These are phyloP conservation scores for Nomia melanderi DNA, from an alignment of 1,140 invertebrate species.

Conservation along the genomic window DNA sequence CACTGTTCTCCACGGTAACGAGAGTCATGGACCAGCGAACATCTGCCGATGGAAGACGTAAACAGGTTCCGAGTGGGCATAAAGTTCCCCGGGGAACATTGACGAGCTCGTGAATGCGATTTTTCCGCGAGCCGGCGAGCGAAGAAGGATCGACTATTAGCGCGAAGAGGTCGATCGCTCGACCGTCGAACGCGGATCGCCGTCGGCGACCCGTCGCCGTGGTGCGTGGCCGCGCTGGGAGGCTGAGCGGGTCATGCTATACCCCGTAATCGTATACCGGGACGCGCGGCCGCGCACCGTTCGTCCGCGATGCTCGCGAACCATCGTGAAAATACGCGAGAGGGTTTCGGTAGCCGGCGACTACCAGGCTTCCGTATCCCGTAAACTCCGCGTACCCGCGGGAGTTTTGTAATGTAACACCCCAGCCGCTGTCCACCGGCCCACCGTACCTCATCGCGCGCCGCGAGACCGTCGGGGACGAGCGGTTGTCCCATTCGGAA, in stretches of 20 bases:
- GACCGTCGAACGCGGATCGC: too few relatives aligned
- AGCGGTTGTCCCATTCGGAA: conserved; percentile 47
- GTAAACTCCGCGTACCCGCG: conserved; percentile 49
- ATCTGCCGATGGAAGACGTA: conserved; percentile 19
- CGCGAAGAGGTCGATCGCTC: not conserved
- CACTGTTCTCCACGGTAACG: conserved; percentile 17
- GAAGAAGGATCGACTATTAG: not conserved
- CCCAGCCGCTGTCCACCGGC: conserved; percentile 36
- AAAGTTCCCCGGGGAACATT: not conserved
- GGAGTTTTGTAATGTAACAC: conserved; percentile 63
- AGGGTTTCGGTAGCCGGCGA: conserved; percentile 62
- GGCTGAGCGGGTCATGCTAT: conserved; percentile 47
- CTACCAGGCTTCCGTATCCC: conserved; percentile 60
- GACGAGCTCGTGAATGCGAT: not conserved
- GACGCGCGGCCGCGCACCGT: too few relatives aligned
- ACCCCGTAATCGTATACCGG: conserved; percentile 63
- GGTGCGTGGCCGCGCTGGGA: conserved; percentile 36
- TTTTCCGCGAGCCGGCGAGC: not conserved
- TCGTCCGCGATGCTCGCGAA: not conserved
- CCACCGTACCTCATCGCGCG: conserved; percentile 44
- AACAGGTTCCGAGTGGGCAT: not conserved
- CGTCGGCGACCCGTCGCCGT: not conserved
- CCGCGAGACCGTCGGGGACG: conserved; percentile 24
- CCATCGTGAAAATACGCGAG: conserved; percentile 44
- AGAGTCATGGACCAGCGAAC: not conserved